Evolutionary conservation across 2,113 vertebrate species (phyloP), one percentile per base, ranked within the genome.

Genomic region (Accipiter cooperii): DNA sequence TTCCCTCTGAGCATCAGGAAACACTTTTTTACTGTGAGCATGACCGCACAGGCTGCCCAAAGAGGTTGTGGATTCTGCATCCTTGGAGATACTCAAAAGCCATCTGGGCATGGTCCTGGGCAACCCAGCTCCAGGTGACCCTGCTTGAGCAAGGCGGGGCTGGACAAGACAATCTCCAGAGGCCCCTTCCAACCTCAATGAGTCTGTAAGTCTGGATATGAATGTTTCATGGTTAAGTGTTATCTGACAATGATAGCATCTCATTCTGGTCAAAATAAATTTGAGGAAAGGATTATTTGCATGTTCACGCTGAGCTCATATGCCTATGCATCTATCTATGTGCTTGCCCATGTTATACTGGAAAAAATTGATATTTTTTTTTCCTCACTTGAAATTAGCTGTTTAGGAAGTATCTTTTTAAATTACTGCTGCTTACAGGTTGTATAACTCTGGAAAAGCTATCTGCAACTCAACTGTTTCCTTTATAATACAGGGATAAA

Each of bases 211-310:
- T 69, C 47, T 68, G 58, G 18, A 47, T 64, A 25, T 42, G 6
- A 38, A 44, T 0, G 0, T 54, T 47, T 65, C 9, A 10, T 70
- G 22, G 44, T 60, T 31, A 69, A 47, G 12, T 51, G 42, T 44
- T 54, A 36, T 24, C 89, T 86, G 44, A 89, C 47, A 63, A 26
- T 12, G 16, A 52, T 9, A 26, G 12, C 26, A 63, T 74, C 42
- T 52, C 36, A 38, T 61, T 71, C 65, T 69, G 44, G 3, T 89
- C 34, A 54, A 64, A 78, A 65, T 54, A 49, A 54, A 47, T 78
- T 34, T 22, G 42, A 49, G 42, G 36, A 88, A 80, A 63, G 6
- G 21, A 9, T 66, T 65, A 8, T 44, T 84, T 84, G 40, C 9
- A 6, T 63, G 46, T 66, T 70, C 16, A 25, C 7, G 5, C 28